Conservation (phyloP, 2,888 invertebrate genomes). For the Pseudococcus viburni region DNA sequence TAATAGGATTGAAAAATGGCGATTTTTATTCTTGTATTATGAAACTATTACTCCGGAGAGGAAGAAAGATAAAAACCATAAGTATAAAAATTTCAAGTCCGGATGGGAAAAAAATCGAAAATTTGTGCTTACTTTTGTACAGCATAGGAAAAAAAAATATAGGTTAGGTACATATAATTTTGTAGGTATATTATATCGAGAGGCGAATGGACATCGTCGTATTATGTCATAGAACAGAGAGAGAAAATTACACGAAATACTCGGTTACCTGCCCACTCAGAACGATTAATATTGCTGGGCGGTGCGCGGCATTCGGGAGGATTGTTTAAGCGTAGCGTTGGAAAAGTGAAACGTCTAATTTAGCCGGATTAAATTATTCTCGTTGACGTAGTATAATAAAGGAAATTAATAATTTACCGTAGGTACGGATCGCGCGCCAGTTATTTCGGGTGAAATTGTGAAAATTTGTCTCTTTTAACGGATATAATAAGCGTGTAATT, state of each 20-base stretch:
- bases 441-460: constrained; percentile 59
- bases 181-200: not conserved
- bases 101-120: not conserved
- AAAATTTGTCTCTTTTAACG: constrained; percentile 50
- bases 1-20: not conserved
- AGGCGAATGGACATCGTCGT: not conserved
- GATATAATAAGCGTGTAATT: constrained; percentile 64
- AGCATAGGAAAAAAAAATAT: not conserved
- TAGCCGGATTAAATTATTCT: constrained; percentile 59
- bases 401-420: constrained; percentile 62
- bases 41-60: too few relatives aligned
- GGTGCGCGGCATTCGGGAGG: not conserved
- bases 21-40: not conserved
- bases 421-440: not conserved
- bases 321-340: not conserved
- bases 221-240: not conserved
- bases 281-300: not conserved
- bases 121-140: not conserved
- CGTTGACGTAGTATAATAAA: constrained; percentile 41
- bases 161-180: too few relatives aligned
- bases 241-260: constrained; percentile 10
- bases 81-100: not conserved
- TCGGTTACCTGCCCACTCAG: not conserved
- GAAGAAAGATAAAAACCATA: not conserved
- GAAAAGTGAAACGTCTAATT: constrained; percentile 52